Base-by-base conservation (phyloP, 2,113 vertebrate genomes). In the Chroicocephalus ridibundus region DNA sequence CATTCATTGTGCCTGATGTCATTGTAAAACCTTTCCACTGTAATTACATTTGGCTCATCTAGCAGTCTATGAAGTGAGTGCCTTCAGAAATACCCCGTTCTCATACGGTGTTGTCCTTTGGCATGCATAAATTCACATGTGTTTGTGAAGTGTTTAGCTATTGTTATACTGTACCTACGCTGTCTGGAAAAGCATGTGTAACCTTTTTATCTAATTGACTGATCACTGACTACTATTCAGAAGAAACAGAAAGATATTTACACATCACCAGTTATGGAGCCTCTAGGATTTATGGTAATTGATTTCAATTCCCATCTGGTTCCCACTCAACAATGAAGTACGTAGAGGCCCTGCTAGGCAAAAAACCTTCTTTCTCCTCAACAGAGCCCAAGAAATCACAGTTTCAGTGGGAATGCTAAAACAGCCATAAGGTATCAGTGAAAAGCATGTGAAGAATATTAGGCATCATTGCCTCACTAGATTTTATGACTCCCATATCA, bases 191-290 rank as follows among this genome's bases (percentile, higher is more conserved):
- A 97, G 90, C 95, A 96, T 76, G 66, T 96, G 95, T 94, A 94
- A 96, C 85, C 90, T 96, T 96, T 96, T 96, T 97, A 92, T 96
- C 90, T 97, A 97, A 97, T 97, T 97, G 97, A 92, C 93, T 98
- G 92, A 95, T 97, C 97, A 97, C 69, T 96, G 90, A 96, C 88
- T 97, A 91, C 92, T 93, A 96, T 97, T 98, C 96, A 94, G 96
- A 98, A 95, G 92, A 96, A 97, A 88, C 93, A 96, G 95, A 97
- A 97, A 96, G 94, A 95, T 94, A 96, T 94, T 97, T 97, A 96
- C 95, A 96, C 77, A 88, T 98, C 93, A 96, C 94, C 94, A 97
- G 93, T 97, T 96, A 96, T 97, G 76, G 88, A 96, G 93, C 90
- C 91, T 90, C 49, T 74, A 96, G 86, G 91, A 97, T 97, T 95